Base-by-base conservation (phyloP, 2,113 vertebrate genomes). In the Leptosomus discolor region DNA sequence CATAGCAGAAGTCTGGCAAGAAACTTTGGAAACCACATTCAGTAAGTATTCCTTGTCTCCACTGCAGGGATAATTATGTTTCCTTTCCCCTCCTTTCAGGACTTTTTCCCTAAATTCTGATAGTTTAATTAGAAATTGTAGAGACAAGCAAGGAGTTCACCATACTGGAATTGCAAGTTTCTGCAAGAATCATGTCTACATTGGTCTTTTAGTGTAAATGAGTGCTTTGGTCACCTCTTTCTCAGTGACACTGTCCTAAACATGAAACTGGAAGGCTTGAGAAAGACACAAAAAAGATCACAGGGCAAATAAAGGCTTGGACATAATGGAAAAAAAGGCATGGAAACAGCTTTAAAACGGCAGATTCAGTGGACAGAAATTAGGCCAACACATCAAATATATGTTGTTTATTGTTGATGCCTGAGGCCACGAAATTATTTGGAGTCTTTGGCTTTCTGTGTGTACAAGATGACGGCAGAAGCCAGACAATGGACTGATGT, bases 361-460 rank as follows among this genome's bases (percentile, higher is more conserved):
- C 51, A 69, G 54, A 91, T 76, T 88, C 67, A 69, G 27, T 69
- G 51, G 57, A 60, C 48, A 91, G 80, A 88, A 95, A 92, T 94
- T 74, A 94, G 79, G 83, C 77, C 56, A 96, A 88, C 82, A 65
- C 85, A 88, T 91, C 68, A 92, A 96, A 87, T 91, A 94, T 87
- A 82, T 54, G 50, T 85, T 93, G 76, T 88, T 94, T 91, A 77
- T 36, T 97, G 85, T 91, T 92, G 90, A 78, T 86, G 91, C 95
- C 91, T 34, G 61, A 94, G 91, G 91, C 70, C 73, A 88, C 87
- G 91, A 78, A 96, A 91, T 92, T 90, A 84, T 77, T 94, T 94
- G 91, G 91, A 97, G 69, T 92, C 95, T 82, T 94, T 89, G 92
- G 88, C 48, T 95, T 96, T 94, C 85, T 95, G 18, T 53, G 58